phyloP scores from a whole-genome alignment of 2,888 invertebrate species.

The Drosophila putrida region DNA sequence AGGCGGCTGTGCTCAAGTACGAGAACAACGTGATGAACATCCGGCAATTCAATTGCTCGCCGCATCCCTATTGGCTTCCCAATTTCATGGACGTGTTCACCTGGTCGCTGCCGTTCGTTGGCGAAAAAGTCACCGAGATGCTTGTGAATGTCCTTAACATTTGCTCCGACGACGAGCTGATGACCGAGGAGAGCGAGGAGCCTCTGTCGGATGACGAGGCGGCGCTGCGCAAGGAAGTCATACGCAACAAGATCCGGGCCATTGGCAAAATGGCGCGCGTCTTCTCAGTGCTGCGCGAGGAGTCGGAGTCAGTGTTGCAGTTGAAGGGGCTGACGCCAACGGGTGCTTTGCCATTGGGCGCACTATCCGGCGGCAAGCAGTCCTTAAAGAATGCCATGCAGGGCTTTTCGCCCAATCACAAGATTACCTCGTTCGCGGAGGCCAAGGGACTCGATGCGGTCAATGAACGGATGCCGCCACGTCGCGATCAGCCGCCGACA shows the following conservation, averaged over 20 bases:
- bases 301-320: constrained; percentile 99
- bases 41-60: constrained; percentile 99
- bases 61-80: constrained; percentile 99
- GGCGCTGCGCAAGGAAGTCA: constrained; percentile 99
- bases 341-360: constrained; percentile 97
- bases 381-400: constrained; percentile 98
- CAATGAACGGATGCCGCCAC: constrained; percentile 99
- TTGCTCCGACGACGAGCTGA: constrained; percentile 99
- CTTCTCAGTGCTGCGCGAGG: constrained; percentile 99
- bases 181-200: constrained; percentile 96
- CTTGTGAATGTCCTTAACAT: constrained; percentile 99
- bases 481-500: constrained; percentile 92
- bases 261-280: constrained; percentile 99
- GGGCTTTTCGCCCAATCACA: constrained; percentile 98
- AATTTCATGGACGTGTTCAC: constrained; percentile 99
- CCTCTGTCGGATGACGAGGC: constrained; percentile 89
- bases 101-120: constrained; percentile 99
- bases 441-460: constrained; percentile 99
- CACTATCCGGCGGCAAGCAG: constrained; percentile 97
- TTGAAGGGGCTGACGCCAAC: constrained; percentile 99
- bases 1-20: constrained; percentile 99
- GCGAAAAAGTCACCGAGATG: constrained; percentile 99
- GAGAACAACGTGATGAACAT: constrained; percentile 99
- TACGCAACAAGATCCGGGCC: constrained; percentile 99
- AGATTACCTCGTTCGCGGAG: constrained; percentile 99